Evolutionary conservation across 1,140 invertebrate genomes (phyloP), one percentile per base, ranked within the genome.

Genomic region (Dolichoris vasculosae): DNA sequence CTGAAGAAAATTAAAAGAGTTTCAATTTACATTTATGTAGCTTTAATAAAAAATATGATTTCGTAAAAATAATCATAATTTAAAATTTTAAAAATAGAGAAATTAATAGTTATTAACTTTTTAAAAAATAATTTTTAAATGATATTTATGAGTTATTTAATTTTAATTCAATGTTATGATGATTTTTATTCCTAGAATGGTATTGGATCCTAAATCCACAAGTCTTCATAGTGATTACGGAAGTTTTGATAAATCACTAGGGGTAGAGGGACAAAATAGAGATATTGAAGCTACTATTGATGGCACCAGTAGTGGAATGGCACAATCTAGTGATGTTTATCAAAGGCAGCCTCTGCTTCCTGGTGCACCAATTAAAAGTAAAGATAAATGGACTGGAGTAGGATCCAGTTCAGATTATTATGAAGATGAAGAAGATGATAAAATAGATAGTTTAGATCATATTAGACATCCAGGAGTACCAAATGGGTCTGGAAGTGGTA

Each of bases 211-310:
- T 86, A 94, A 94, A 89, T 92, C 90, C 82, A 92, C 91, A 86
- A 92, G 90, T 89, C 87, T 93, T 87, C 94, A 94, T 86, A 94
- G 92, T 91, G 94, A 94, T 91, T 94, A 94, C 93, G 94, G 94
- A 89, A 94, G 94, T 89, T 94, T 94, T 87, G 93, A 93, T 90
- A 90, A 91, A 86, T 90, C 92, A 87, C 89, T 91, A 84, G 91
- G 89, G 48, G 91, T 88, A 63, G 91, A 91, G 87, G 90, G 88
- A 87, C 89, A 90, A 87, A 90, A 91, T 59, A 89, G 90, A 84
- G 91, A 91, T 89, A 88, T 92, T 75, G 91, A 92, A 86, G 90
- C 90, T 86, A 91, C 90, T 63, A 92, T 92, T 91, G 91, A 91
- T 91, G 90, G 91, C 87, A 93, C 89, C 82, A 92, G 88, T 86